phyloP scores from a whole-genome alignment of 64 coral and sea anemone species.

The Platygyra sinensis region DNA sequence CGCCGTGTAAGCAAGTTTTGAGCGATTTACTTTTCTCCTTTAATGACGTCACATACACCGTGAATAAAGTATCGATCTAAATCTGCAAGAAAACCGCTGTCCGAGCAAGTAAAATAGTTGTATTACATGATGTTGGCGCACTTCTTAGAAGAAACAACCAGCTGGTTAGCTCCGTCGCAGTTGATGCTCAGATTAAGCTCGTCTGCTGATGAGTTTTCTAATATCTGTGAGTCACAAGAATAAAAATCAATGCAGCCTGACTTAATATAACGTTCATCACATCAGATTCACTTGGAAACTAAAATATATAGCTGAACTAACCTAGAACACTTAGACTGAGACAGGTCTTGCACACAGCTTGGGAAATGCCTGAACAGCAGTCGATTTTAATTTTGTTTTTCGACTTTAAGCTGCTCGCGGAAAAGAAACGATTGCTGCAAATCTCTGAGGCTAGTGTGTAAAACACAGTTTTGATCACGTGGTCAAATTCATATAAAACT shows the following conservation, averaged over 20 bases:
- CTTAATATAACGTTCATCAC: too few species aligned
- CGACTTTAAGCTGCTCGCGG: too few species aligned
- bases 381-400: too few species aligned
- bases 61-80: conserved; percentile 62
- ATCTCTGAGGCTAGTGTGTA: too few species aligned
- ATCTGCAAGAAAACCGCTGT: conserved; percentile 59
- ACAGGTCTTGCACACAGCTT: too few species aligned
- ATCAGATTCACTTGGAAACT: not conserved
- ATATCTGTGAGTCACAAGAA: not conserved
- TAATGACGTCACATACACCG: conserved; percentile 58
- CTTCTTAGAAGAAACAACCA: conserved; percentile 61
- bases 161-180: conserved; percentile 65
- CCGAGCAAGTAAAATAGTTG: conserved; percentile 54
- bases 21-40: conserved; percentile 83
- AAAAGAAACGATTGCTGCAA: too few species aligned
- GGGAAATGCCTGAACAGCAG: too few species aligned
- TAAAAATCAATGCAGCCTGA: not conserved
- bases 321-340: too few species aligned
- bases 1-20: conserved; percentile 64
- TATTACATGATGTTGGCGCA: conserved; percentile 79
- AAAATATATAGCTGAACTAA: too few species aligned
- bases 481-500: too few species aligned
- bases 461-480: too few species aligned
- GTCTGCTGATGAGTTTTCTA: conserved; percentile 14
- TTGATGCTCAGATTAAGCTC: conserved; percentile 65